A percentile compares a stretch with the other conserved stretches of the same genome.
phyloP scores from a whole-genome alignment of 2,888 invertebrate genomes.

The Drosophila nigricruria region DNA sequence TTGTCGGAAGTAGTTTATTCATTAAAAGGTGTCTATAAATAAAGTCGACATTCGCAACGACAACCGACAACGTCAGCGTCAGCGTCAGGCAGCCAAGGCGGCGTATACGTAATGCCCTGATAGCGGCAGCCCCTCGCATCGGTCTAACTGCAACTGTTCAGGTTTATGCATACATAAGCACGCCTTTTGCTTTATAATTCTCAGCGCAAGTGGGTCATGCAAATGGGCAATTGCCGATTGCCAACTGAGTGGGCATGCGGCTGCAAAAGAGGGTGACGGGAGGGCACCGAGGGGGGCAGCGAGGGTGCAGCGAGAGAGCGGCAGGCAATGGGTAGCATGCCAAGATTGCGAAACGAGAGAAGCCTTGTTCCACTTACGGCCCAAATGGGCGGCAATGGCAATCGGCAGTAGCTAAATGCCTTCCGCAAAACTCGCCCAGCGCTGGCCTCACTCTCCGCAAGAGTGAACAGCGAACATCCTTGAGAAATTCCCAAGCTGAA shows the following conservation, averaged over 20 bases:
- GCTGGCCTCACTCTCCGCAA: neutral
- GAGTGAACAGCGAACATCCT: conserved; percentile 10
- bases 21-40: conserved; percentile 63
- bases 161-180: conserved; percentile 38
- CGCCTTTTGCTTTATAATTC: conserved; percentile 35
- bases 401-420: conserved; percentile 14
- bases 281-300: neutral
- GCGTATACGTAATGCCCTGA: conserved; percentile 65
- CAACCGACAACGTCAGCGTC: conserved; percentile 23
- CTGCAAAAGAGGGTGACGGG: neutral
- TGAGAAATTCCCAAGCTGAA: conserved; percentile 1
- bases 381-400: conserved; percentile 27
- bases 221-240: conserved; percentile 47
- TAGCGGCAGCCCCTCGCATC: conserved; percentile 27
- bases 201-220: conserved; percentile 64
- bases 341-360: conserved; percentile 56
- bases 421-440: conserved; percentile 32
- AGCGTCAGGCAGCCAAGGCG: conserved; percentile 39
- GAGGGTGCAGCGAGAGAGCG: neutral
- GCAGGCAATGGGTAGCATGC: conserved; percentile 12
- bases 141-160: conserved; percentile 11
- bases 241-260: conserved; percentile 7
- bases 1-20: conserved; percentile 69
- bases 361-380: conserved; percentile 50
- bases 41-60: conserved; percentile 46